These are phyloP conservation scores for Eulimnadia texana DNA, from an alignment of 1,140 invertebrate species.

Conservation along the genomic window DNA sequence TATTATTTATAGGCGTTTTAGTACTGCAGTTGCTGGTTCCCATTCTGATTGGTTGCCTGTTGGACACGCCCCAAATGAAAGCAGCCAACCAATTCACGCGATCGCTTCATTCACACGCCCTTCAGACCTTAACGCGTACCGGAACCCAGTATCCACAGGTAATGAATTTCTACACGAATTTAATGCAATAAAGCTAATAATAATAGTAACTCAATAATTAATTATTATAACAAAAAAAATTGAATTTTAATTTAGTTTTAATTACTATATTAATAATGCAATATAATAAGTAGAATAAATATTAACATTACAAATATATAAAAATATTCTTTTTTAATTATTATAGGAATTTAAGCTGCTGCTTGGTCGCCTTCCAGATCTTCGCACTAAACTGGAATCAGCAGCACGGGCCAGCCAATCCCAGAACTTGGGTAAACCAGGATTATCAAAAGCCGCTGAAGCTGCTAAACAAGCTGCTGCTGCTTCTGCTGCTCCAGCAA, in stretches of 20 bases:
- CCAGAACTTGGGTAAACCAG: constrained; percentile 16
- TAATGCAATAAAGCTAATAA: no score
- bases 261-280: no score
- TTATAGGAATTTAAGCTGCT: constrained; percentile 73
- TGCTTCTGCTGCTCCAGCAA: constrained; percentile 48
- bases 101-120: constrained; percentile 65
- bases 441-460: constrained; percentile 14
- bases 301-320: background rate
- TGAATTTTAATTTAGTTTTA: no score
- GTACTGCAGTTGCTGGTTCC: constrained; percentile 75
- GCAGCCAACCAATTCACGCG: constrained; percentile 44
- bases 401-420: constrained; percentile 36
- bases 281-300: background rate
- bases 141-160: constrained; percentile 80
- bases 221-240: no score
- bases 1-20: constrained; percentile 54
- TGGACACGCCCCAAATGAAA: constrained; percentile 46
- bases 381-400: constrained; percentile 65
- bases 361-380: constrained; percentile 62
- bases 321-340: constrained; percentile 20
- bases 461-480: constrained; percentile 6
- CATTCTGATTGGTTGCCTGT: constrained; percentile 67
- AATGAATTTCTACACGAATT: constrained; percentile 17
- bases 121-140: constrained; percentile 76
- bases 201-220: no score